A percentile compares a stretch with the other conserved stretches of the same genome.
Conservation (phyloP, 2,888 invertebrate genomes). For the Unio pictorum region DNA sequence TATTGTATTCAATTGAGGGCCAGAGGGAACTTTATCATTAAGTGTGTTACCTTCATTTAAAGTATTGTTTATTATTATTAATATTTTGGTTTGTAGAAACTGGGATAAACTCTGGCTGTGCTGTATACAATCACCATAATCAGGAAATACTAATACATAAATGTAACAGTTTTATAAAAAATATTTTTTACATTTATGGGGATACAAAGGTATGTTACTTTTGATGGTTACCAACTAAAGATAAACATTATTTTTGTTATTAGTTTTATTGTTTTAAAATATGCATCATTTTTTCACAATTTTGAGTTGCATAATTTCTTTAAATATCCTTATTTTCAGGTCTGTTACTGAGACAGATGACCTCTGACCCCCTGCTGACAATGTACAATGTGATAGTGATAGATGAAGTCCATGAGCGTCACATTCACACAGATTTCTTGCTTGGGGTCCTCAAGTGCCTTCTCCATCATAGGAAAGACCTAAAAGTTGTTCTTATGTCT, state of each 20-base stretch:
- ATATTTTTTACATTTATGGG: too few relatives aligned
- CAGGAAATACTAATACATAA: too few relatives aligned
- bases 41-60: too few relatives aligned
- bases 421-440: slow-evolving; percentile 86
- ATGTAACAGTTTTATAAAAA: neutral
- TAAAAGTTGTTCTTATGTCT: slow-evolving; percentile 94
- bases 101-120: neutral
- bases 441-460: slow-evolving; percentile 95
- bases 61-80: too few relatives aligned
- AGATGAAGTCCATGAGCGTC: slow-evolving; percentile 97
- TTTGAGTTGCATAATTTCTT: slow-evolving; percentile 1
- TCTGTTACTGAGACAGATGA: slow-evolving; percentile 79
- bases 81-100: too few relatives aligned
- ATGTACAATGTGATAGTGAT: slow-evolving; percentile 93
- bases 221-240: too few relatives aligned
- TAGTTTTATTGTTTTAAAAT: neutral
- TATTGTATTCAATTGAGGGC: too few relatives aligned
- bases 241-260: neutral
- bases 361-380: slow-evolving; percentile 82
- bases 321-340: slow-evolving; percentile 41
- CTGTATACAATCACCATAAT: too few relatives aligned
- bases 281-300: neutral
- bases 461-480: slow-evolving; percentile 81
- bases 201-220: too few relatives aligned
- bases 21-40: too few relatives aligned